These are phyloP conservation scores for Planococcus citri DNA, from an alignment of 1,140 invertebrate species.

Conservation along the genomic window DNA sequence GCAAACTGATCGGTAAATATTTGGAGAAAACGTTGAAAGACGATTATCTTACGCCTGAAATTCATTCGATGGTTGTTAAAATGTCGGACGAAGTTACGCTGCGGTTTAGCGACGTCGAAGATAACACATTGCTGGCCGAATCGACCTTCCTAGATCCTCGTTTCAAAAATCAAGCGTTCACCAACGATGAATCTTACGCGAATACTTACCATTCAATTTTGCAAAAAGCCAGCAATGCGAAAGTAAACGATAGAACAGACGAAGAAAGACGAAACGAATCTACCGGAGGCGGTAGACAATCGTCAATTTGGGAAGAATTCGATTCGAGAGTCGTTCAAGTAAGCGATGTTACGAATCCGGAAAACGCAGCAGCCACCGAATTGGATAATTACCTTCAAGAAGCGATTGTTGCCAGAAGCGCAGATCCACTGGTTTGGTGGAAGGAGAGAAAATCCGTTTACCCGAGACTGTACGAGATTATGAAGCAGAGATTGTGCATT, in stretches of 20 bases:
- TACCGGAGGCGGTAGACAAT: neutral
- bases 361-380: constrained; percentile 19
- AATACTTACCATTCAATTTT: constrained; percentile 9
- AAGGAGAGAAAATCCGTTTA: constrained; percentile 27
- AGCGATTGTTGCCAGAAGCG: constrained; percentile 23
- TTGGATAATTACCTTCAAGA: constrained; percentile 29
- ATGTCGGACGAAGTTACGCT: constrained; percentile 3
- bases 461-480: constrained; percentile 22
- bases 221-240: neutral
- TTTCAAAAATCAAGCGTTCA: constrained; percentile 31
- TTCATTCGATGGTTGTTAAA: neutral
- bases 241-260: neutral
- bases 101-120: constrained; percentile 14
- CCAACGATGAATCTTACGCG: neutral
- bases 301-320: constrained; percentile 21
- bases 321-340: constrained; percentile 17
- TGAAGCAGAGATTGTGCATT: constrained; percentile 23
- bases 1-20: constrained; percentile 12
- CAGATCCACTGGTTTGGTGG: constrained; percentile 29
- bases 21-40: constrained; percentile 12
- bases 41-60: too few species aligned
- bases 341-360: constrained; percentile 5
- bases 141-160: constrained; percentile 30
- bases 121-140: constrained; percentile 25
- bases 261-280: neutral